Evolutionary conservation across 1,140 invertebrate species (phyloP), one percentile per base, ranked within the genome.

Genomic region (Drosophila ohnishii): DNA sequence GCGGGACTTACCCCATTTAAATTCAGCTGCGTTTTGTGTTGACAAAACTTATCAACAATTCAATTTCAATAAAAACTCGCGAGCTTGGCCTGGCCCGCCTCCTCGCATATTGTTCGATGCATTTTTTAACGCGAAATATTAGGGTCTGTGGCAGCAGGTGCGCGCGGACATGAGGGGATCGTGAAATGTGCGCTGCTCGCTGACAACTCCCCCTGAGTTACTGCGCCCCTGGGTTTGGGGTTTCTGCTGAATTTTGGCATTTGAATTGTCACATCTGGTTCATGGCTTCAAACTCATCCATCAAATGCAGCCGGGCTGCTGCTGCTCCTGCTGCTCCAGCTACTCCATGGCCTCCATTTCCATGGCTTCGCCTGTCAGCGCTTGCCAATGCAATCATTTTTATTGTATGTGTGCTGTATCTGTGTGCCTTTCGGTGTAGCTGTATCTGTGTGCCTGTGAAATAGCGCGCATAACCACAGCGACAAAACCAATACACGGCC

Each of bases 41-140:
- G 84, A 88, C 84, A 83, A 78, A 88, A 88, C 84, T 80, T 88
- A 88, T 88, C 84, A 88, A 88, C 84, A 88, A 88, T 88, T 88
- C 84, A 88, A 88, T 88, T 88, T 88, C 84, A 88, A 88, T 88
- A 88, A 88, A 85, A 86, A 88, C 80, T 74, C 74, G 64, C 66
- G 57, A 59, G 73, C 30, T 70, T 70, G 62, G 35, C 70, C 64
- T 70, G 62, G 35, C 70, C 64, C 67, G 76, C 62, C 62, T 59
- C 77, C 62, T 67, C 80, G 64, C 84, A 84, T 72, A 71, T 83
- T 80, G 74, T 78, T 71, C 80, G 55, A 53, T 88, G 84, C 80
- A 88, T 88, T 88, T 84, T 87, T 88, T 80, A 77, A 59, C 84
- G 42, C 67, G 78, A 65, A 63, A 73, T 53, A 50, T 75, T 72